These are phyloP conservation scores for Garra rufa DNA, from an alignment of 2,113 vertebrate species.

Conservation along the genomic window DNA sequence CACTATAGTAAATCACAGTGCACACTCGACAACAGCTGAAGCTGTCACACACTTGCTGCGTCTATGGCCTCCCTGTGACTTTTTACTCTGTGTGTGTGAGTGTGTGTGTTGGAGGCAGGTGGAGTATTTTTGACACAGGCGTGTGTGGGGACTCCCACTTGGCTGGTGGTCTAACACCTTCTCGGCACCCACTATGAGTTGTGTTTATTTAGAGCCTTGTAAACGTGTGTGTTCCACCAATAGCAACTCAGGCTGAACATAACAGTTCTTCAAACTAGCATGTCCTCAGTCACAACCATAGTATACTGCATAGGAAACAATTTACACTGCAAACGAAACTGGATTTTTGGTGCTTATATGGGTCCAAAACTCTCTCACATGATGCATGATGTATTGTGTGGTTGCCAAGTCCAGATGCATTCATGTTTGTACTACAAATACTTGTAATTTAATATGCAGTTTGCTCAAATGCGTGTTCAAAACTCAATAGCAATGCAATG, in stretches of 20 bases:
- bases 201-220: slow-evolving; percentile 13
- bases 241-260: not conserved
- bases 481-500: not conserved
- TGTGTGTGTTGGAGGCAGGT: slow-evolving; percentile 16
- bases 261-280: not conserved
- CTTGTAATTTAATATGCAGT: not conserved
- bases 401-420: not conserved
- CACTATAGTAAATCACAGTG: slow-evolving; percentile 9
- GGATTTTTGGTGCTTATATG: not conserved
- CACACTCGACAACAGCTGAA: slow-evolving; percentile 44
- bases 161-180: slow-evolving; percentile 50
- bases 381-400: not conserved
- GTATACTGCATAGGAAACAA: not conserved
- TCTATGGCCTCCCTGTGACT: slow-evolving; percentile 20
- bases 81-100: slow-evolving; percentile 32
- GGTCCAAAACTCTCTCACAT: not conserved
- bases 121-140: not conserved
- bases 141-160: slow-evolving; percentile 28
- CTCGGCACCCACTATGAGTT: not conserved
- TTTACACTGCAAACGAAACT: not conserved
- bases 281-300: not conserved
- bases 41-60: slow-evolving; percentile 38
- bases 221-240: not conserved
- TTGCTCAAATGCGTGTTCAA: not conserved
- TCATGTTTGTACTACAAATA: not conserved